A percentile compares a stretch with the other conserved stretches of the same genome.
phyloP scores from a whole-genome alignment of 2,888 invertebrate genomes.

The Belgica antarctica region DNA sequence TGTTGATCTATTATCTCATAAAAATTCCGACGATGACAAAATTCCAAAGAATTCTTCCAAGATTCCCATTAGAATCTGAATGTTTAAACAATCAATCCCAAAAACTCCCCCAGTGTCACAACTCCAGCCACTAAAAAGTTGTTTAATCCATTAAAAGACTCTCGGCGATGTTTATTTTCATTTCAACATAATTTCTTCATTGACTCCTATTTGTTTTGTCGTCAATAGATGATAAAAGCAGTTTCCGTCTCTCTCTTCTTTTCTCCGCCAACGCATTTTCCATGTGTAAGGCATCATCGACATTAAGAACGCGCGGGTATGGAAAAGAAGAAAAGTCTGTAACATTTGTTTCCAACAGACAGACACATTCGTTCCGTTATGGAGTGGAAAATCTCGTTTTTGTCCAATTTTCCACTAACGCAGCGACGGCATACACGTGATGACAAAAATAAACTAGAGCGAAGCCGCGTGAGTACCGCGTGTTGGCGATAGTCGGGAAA shows the following conservation, averaged over 20 bases:
- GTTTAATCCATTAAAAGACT: background rate
- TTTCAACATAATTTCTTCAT: background rate
- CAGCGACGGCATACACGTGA: background rate
- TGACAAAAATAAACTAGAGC: background rate
- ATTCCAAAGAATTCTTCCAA: too few relatives aligned
- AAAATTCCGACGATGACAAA: too few relatives aligned
- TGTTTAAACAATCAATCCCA: too few relatives aligned
- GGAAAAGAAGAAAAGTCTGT: background rate
- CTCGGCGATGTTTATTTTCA: background rate
- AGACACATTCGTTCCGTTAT: constrained; percentile 2
- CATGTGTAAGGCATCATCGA: background rate
- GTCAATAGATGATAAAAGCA: constrained; percentile 24
- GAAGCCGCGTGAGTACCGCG: background rate
- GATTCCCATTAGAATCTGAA: too few relatives aligned
- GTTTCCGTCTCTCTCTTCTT: background rate
- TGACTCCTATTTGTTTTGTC: background rate
- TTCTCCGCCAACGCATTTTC: background rate
- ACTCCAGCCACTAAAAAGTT: too few relatives aligned
- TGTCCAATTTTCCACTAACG: constrained; percentile 17
- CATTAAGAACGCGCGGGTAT: background rate
- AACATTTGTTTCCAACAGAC: constrained; percentile 19
- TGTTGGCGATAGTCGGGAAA: constrained; percentile 1
- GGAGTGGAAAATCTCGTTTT: constrained; percentile 11
- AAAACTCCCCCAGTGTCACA: too few relatives aligned
- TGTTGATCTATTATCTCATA: too few relatives aligned